Conservation (phyloP, 2,888 invertebrate genomes). For the Epirrhoe tristata region DNA sequence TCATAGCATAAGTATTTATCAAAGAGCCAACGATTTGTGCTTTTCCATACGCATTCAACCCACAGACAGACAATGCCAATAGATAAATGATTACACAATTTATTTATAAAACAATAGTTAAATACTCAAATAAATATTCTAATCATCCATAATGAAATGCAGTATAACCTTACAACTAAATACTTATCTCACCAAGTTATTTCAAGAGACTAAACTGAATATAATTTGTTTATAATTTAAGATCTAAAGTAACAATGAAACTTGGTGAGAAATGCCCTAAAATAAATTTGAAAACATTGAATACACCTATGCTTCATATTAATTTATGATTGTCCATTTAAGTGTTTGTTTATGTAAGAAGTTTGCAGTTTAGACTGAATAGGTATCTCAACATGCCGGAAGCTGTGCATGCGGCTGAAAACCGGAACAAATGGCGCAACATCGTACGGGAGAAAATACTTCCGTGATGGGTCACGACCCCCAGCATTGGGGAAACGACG, state of each 20-base stretch:
- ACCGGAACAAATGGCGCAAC: too few relatives aligned
- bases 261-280: constrained; percentile 10
- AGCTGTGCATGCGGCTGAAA: too few relatives aligned
- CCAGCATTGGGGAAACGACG: too few relatives aligned
- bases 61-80: constrained; percentile 22
- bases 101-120: constrained; percentile 11
- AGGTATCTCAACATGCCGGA: too few relatives aligned
- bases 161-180: constrained; percentile 51
- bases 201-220: neutral
- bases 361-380: constrained; percentile 11
- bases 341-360: constrained; percentile 32
- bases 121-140: constrained; percentile 36
- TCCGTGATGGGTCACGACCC: too few relatives aligned
- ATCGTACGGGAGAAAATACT: too few relatives aligned
- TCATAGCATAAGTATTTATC: neutral
- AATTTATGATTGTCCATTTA: constrained; percentile 45
- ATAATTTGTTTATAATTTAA: neutral
- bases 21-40: constrained; percentile 16
- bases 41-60: constrained; percentile 12
- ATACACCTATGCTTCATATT: too few relatives aligned
- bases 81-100: constrained; percentile 11
- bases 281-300: constrained; percentile 35
- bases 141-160: constrained; percentile 44
- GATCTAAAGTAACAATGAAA: neutral
- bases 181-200: constrained; percentile 9